A percentile compares a stretch with the other conserved stretches of the same genome.
phyloP scores from a whole-genome alignment of 2,888 invertebrate species.

The Perizoma flavofasciatum region DNA sequence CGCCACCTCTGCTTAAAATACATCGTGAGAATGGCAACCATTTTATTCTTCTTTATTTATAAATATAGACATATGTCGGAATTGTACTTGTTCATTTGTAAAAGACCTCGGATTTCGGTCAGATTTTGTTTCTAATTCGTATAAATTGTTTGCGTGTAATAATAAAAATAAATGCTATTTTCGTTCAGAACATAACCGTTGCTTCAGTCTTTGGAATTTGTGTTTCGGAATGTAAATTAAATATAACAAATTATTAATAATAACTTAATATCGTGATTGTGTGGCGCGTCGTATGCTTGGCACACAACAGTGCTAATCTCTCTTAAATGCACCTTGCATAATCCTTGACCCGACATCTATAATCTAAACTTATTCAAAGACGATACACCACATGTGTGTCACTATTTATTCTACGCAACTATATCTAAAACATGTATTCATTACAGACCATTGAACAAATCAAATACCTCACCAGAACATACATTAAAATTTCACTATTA shows the following conservation, averaged over 20 bases:
- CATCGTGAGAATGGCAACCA: constrained; percentile 53
- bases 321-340: constrained; percentile 27
- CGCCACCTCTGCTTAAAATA: constrained; percentile 22
- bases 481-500: no score
- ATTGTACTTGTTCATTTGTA: constrained; percentile 48
- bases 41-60: constrained; percentile 32
- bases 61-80: constrained; percentile 40
- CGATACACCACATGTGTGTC: no score
- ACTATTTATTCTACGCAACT: constrained; percentile 10
- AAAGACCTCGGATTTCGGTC: constrained; percentile 1
- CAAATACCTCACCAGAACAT: no score
- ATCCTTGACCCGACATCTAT: constrained; percentile 6
- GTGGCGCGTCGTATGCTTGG: constrained; percentile 22
- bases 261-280: constrained; percentile 11
- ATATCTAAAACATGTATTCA: constrained; percentile 24
- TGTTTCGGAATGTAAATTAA: constrained; percentile 47
- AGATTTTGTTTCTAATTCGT: constrained; percentile 1
- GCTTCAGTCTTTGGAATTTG: constrained; percentile 59
- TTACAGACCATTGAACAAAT: neutral
- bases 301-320: constrained; percentile 23
- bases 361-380: neutral
- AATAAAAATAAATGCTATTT: constrained; percentile 29
- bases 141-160: constrained; percentile 14
- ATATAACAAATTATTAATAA: constrained; percentile 13
- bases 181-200: constrained; percentile 40